Evolutionary conservation across 2,797 vertebrate genomes (phyloP).

Genomic region (Otus scops): DNA sequence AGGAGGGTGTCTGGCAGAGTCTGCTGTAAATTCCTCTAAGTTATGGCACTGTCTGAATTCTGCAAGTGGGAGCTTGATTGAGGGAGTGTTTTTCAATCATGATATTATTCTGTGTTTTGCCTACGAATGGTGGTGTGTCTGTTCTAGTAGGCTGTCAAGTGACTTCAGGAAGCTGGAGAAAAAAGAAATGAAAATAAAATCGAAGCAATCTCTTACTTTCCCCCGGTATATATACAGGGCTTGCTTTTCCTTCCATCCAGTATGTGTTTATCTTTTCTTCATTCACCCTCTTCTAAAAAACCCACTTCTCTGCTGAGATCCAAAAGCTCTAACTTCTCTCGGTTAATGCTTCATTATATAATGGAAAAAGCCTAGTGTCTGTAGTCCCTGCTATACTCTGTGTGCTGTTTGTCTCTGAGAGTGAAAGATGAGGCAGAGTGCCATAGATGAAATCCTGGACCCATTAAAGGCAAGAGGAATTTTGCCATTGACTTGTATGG

Average conservation of each 20-base stretch:
- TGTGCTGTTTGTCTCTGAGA: slow-evolving; percentile 12
- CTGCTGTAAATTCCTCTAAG: neutral
- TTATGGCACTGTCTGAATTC: neutral
- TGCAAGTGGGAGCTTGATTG: neutral
- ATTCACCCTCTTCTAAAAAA: neutral
- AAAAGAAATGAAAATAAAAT: neutral
- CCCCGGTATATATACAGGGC: neutral
- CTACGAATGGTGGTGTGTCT: neutral
- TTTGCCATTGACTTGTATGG: slow-evolving; percentile 30
- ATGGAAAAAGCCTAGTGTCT: neutral
- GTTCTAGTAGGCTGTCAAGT: neutral
- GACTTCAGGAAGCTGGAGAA: neutral
- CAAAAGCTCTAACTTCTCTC: slow-evolving; percentile 10
- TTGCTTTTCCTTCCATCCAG: slow-evolving; percentile 7
- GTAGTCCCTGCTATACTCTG: neutral
- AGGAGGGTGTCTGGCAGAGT: neutral
- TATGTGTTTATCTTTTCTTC: slow-evolving; percentile 9
- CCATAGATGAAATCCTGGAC: slow-evolving; percentile 16
- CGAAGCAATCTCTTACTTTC: neutral
- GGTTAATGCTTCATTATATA: slow-evolving; percentile 23
- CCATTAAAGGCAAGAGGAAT: slow-evolving; percentile 32
- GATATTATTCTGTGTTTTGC: neutral
- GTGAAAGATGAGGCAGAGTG: slow-evolving; percentile 25
- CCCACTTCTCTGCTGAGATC: neutral
- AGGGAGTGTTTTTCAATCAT: neutral